Conservation (phyloP, 2,113 vertebrate species). For the Podarcis muralis region DNA sequence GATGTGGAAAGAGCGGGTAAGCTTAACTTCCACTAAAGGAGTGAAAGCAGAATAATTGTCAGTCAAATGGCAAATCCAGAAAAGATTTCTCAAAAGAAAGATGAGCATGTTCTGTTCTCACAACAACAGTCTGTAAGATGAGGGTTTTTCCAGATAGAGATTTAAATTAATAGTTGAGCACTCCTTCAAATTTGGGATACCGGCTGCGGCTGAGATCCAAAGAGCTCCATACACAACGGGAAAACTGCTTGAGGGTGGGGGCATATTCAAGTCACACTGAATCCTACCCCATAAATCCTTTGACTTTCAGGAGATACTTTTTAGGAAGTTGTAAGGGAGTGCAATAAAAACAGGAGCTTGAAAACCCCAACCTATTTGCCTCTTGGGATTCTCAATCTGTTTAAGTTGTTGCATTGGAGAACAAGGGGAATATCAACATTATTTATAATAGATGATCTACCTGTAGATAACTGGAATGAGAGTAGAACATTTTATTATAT, state of each 20-base stretch:
- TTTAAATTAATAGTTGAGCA: background rate
- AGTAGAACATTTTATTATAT: background rate
- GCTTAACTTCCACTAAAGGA: slow-evolving; percentile 18
- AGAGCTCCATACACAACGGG: background rate
- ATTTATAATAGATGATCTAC: background rate
- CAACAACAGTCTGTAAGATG: background rate
- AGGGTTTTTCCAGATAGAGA: background rate
- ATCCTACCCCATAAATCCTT: background rate
- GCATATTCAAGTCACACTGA: background rate
- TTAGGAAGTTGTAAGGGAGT: background rate
- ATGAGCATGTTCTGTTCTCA: background rate
- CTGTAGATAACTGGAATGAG: background rate
- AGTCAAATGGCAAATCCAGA: background rate
- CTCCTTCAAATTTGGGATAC: background rate
- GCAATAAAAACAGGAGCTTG: background rate
- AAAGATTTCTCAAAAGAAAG: slow-evolving; percentile 29
- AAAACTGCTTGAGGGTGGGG: background rate
- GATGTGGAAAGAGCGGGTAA: slow-evolving; percentile 27
- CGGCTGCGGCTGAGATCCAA: background rate
- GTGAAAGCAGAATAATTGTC: slow-evolving; percentile 4
- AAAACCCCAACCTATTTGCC: background rate
- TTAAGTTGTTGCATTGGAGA: background rate
- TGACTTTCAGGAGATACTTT: background rate
- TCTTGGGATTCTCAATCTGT: background rate
- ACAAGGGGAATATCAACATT: background rate